Percentiles rank a stretch among this genome's conserved stretches.
Conservation (phyloP, 2,888 invertebrate species). For the Corythucha ciliata region DNA sequence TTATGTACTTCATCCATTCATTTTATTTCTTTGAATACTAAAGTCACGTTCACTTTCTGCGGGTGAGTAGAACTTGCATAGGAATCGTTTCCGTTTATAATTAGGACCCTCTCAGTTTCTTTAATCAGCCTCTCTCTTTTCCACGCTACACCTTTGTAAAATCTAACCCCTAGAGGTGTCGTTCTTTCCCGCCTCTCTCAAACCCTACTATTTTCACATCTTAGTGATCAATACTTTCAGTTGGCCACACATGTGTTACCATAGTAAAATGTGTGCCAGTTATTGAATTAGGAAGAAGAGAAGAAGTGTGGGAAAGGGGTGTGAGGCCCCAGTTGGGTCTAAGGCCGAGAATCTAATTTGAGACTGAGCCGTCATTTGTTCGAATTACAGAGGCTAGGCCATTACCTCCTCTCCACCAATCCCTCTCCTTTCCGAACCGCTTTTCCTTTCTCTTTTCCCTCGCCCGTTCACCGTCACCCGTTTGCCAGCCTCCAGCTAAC, state of each 20-base stretch:
- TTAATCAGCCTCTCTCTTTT: too few relatives aligned
- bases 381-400: slow-evolving; percentile 33
- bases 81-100: too few relatives aligned
- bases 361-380: slow-evolving; percentile 35
- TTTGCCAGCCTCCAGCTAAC: background rate
- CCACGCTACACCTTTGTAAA: too few relatives aligned
- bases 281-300: slow-evolving; percentile 35
- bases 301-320: slow-evolving; percentile 44
- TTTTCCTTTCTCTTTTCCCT: slow-evolving; percentile 5
- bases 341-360: slow-evolving; percentile 33
- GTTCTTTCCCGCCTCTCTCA: background rate
- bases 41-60: too few relatives aligned
- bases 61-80: too few relatives aligned
- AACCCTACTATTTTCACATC: slow-evolving; percentile 12
- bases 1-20: too few relatives aligned
- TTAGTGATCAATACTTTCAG: slow-evolving; percentile 28
- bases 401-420: slow-evolving; percentile 21
- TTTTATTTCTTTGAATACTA: too few relatives aligned
- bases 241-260: slow-evolving; percentile 34
- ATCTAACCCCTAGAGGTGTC: too few relatives aligned
- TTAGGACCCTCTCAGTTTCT: too few relatives aligned
- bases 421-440: background rate
- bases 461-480: background rate
- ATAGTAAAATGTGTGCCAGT: slow-evolving; percentile 36
- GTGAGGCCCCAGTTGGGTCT: slow-evolving; percentile 42